Base-by-base conservation (phyloP, 2,797 vertebrate genomes). In the Pseudochromis fuscus region DNA sequence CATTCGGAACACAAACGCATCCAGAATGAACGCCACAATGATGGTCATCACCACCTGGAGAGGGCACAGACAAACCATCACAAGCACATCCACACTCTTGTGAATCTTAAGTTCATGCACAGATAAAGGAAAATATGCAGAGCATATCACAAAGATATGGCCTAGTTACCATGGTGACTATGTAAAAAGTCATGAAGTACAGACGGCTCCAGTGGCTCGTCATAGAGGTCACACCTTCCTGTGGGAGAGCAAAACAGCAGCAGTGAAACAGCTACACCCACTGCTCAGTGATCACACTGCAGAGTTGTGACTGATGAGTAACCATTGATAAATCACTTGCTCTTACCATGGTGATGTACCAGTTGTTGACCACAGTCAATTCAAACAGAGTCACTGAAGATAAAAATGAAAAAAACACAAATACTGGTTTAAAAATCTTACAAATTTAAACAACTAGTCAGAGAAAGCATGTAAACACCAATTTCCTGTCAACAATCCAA, bases 151-250 rank as follows among this genome's bases (percentile, higher is more conserved):
- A 71, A 49, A 67, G 0, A 18, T 12, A 10, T 56, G 33, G 48
- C 30, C 95, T 90, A n/a, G n/a, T n/a, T 87, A 98, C 98, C 98
- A 99, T 99, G 64, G 97, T 99, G 51, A 99, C 97, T 0, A 99
- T 99, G 79, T 99, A 99, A 85, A 99, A 99, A 68, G 95, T 98
- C 98, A 99, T 99, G 91, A 99, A 99, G 90, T 98, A 99, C 10
- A 99, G 95, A 3, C 98, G 96, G 71, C 96, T 99, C 97, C 97
- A 99, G 91, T 97, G 97, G 31, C 92, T 96, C 0, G 97, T 99
- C 92, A 97, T 95, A 0, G 96, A 98, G 1, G 97, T 98, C 68
- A 99, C 93, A 0, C 97, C 98, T 95, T 99, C 98, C 98, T 99
- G 76, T 53, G 51, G 37, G 58, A 82, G 25, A 82, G 60, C 4